A percentile compares a stretch with the other conserved stretches of the same genome.
phyloP scores from a whole-genome alignment of 1,140 invertebrate species.

The Lepidurus arcticus region DNA sequence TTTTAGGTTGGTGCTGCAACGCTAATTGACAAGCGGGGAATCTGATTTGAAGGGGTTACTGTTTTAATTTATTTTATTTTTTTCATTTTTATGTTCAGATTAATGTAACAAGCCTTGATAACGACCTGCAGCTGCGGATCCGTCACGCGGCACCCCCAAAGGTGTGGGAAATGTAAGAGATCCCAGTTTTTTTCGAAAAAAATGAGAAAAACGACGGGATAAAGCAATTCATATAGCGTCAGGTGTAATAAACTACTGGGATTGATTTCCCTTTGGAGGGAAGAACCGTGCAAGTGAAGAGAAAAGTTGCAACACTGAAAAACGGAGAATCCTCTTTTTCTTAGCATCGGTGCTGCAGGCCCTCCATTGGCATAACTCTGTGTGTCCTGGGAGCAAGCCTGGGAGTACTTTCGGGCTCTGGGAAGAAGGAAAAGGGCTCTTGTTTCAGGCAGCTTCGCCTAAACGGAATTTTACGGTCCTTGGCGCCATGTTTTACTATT shows the following conservation, averaged over 20 bases:
- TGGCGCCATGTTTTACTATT: constrained; percentile 10
- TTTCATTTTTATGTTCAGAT: not conserved
- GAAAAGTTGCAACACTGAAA: not conserved
- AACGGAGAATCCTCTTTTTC: not conserved
- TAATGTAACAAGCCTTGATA: not conserved
- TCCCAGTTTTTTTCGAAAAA: not conserved
- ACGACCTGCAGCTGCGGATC: constrained; percentile 2
- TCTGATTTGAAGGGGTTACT: not conserved
- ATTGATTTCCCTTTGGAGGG: not conserved
- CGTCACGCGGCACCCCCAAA: constrained; percentile 7
- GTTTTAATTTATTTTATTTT: not conserved
- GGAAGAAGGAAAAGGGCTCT: not conserved
- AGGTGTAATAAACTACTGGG: constrained; percentile 2
- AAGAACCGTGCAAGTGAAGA: no score
- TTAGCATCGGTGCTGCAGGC: not conserved
- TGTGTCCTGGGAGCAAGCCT: not conserved
- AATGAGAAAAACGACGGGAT: not conserved
- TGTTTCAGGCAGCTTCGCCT: not conserved
- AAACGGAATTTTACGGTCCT: not conserved
- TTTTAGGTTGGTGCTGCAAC: not conserved
- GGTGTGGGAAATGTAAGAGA: not conserved
- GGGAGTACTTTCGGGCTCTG: not conserved
- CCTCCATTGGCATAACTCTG: not conserved
- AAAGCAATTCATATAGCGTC: constrained; percentile 6
- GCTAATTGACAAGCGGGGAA: not conserved